Percentiles rank a stretch among this genome's conserved stretches.
Evolutionary conservation across 2,113 vertebrate species (phyloP).

Genomic region (Lichenostomus cassidix): DNA sequence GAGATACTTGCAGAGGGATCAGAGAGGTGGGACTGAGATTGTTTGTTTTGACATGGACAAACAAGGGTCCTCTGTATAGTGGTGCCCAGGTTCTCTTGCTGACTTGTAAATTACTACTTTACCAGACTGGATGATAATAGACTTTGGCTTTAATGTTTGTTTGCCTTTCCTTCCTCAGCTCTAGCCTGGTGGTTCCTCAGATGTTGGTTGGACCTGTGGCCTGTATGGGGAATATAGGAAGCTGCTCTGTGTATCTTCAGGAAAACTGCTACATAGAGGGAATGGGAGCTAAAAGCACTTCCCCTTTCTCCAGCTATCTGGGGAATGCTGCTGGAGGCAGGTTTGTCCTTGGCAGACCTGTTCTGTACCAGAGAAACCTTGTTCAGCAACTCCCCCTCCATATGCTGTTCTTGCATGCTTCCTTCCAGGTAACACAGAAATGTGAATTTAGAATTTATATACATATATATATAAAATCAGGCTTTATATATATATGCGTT

Average conservation of each 20-base stretch:
- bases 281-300: conserved; percentile 1
- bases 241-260: background rate
- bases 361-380: background rate
- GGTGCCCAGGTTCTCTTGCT: background rate
- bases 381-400: background rate
- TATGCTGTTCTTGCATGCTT: conserved; percentile 28
- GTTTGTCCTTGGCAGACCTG: background rate
- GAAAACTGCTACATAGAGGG: background rate
- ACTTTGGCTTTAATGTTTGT: background rate
- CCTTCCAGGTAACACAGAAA: conserved; percentile 46
- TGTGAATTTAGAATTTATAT: conserved; percentile 58
- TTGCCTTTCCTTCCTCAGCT: conserved; percentile 44
- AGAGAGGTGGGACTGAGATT: background rate
- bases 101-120: background rate
- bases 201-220: background rate
- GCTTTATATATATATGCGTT: conserved; percentile 22
- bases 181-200: conserved; percentile 33
- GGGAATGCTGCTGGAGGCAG: background rate
- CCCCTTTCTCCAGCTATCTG: background rate
- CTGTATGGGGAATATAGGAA: background rate
- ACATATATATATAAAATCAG: background rate
- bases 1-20: background rate
- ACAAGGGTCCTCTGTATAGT: background rate
- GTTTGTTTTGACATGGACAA: background rate
- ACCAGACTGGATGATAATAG: background rate